Base-by-base conservation (phyloP, 2,888 invertebrate species). In the Esperia sulphurella region DNA sequence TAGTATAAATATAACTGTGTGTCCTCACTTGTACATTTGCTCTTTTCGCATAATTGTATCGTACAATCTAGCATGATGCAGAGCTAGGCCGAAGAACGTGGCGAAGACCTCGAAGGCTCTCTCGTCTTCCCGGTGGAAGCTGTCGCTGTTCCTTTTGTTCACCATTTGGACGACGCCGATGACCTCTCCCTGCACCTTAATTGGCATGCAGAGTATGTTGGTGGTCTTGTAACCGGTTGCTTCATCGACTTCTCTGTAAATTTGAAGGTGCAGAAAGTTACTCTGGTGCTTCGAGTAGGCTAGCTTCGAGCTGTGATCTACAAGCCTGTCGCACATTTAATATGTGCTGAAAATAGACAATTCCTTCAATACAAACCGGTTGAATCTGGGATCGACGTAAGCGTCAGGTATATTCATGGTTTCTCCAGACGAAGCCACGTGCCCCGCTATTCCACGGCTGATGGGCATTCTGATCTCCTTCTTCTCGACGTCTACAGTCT, bases 151-250 rank as follows among this genome's bases (percentile, higher is more conserved):
- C 13, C 90, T 84, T 67, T 93, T 93, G 61, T 93, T 93, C 0
- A 96, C 95, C 96, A 96, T 96, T 82, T 97, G 96, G 0, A 96
- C 95, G 0, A 96, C 96, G 1, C 95, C 96, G 51, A 96, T 96
- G 8, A 96, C 92, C 52, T 90, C 91, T 33, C 94, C 93, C 50
- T 95, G 87, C 13, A 95, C 95, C 76, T 94, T 95, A 39, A 97
- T 94, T 0, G 96, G 97, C 96, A 96, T 96, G 75, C 96, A 96
- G 0, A 96, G 90, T 39, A 96, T 95, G 28, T 93, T 93, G 55
- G 92, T 90, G 0, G 96, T 96, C 59, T 90, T 91, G 61, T 93
- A 93, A 0, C 93, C 93, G 1, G 93, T 94, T 1, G 91, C 79
- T 67, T 93, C 92, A 65, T 94, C 94, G 0, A 94, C 92, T 21